A percentile compares a stretch with the other conserved stretches of the same genome.
These are phyloP conservation scores for Falco punctatus DNA, from an alignment of 2,113 vertebrate genomes.

Conservation along the genomic window DNA sequence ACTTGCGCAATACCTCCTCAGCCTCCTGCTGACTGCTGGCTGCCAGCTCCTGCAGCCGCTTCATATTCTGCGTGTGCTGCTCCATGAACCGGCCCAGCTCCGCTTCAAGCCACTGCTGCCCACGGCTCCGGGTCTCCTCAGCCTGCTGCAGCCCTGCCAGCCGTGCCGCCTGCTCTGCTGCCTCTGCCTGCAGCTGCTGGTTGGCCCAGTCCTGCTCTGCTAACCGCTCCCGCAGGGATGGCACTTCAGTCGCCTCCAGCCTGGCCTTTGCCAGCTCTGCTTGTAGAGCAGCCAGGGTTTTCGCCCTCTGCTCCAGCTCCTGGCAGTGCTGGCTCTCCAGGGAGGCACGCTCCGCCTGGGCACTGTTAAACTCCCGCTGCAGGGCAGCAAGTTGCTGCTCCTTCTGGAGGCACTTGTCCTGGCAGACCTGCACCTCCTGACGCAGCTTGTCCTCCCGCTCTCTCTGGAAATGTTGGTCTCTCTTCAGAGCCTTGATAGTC, in stretches of 20 bases:
- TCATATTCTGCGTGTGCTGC: conserved; percentile 63
- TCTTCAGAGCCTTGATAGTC: conserved; percentile 59
- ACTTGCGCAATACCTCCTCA: conserved; percentile 31
- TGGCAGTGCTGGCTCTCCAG: conserved; percentile 64
- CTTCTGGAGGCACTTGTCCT: conserved; percentile 74
- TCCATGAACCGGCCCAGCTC: conserved; percentile 69
- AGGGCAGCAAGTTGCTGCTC: conserved; percentile 71
- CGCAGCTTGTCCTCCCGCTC: conserved; percentile 75
- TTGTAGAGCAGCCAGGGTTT: conserved; percentile 44
- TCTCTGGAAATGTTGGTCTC: conserved; percentile 69
- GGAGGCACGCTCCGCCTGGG: conserved; percentile 56
- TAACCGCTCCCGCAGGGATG: conserved; percentile 45
- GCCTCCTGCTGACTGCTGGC: conserved; percentile 35
- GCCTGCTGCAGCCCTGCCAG: conserved; percentile 69
- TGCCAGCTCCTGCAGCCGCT: conserved; percentile 52
- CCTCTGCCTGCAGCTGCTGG: conserved; percentile 72
- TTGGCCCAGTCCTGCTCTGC: conserved; percentile 42
- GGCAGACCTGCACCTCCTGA: conserved; percentile 73
- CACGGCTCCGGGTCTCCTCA: conserved; percentile 28
- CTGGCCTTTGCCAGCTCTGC: conserved; percentile 72
- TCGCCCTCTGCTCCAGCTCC: conserved; percentile 70
- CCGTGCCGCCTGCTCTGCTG: conserved; percentile 13
- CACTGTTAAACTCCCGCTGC: conserved; percentile 64
- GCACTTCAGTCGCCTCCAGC: conserved; percentile 55
- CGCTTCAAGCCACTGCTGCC: conserved; percentile 55